A percentile compares a stretch with the other conserved stretches of the same genome.
phyloP scores from a whole-genome alignment of 2,888 invertebrate genomes.

The Diadegma fenestrale region DNA sequence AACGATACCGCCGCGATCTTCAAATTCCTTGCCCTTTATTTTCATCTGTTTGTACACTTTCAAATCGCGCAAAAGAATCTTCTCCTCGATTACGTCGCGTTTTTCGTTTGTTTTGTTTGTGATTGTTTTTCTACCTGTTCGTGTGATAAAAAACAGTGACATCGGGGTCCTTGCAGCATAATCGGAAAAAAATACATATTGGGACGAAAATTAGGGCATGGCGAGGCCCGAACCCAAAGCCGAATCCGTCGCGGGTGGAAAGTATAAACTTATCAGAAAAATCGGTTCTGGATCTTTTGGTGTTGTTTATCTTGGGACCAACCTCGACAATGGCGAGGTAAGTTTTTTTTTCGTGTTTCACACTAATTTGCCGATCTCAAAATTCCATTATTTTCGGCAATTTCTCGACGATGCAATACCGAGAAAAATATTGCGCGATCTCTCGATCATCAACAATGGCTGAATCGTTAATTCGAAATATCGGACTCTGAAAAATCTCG shows the following conservation, averaged over 20 bases:
- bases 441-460: slow-evolving; percentile 2
- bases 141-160: slow-evolving; percentile 52
- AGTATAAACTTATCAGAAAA: slow-evolving; percentile 97
- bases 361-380: neutral
- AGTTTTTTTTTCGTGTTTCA: slow-evolving; percentile 75
- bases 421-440: slow-evolving; percentile 25
- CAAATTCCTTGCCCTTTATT: slow-evolving; percentile 28
- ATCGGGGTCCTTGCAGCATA: slow-evolving; percentile 19
- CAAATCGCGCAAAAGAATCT: slow-evolving; percentile 22
- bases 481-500: neutral
- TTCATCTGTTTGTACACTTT: slow-evolving; percentile 33
- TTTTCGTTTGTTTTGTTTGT: slow-evolving; percentile 44
- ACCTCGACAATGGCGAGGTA: slow-evolving; percentile 95
- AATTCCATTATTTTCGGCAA: neutral
- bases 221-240: slow-evolving; percentile 84
- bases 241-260: slow-evolving; percentile 95
- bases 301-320: slow-evolving; percentile 98
- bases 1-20: slow-evolving; percentile 49
- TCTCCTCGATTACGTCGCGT: slow-evolving; percentile 34
- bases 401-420: neutral
- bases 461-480: slow-evolving; percentile 4
- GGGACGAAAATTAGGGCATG: slow-evolving; percentile 71
- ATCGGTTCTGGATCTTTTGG: slow-evolving; percentile 99
- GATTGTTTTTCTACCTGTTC: slow-evolving; percentile 26
- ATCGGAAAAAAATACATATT: slow-evolving; percentile 38